Percentiles rank a stretch among this genome's conserved stretches.
These are phyloP conservation scores for Eutrigla gurnardus DNA, from an alignment of 2,797 vertebrate genomes.

Conservation along the genomic window DNA sequence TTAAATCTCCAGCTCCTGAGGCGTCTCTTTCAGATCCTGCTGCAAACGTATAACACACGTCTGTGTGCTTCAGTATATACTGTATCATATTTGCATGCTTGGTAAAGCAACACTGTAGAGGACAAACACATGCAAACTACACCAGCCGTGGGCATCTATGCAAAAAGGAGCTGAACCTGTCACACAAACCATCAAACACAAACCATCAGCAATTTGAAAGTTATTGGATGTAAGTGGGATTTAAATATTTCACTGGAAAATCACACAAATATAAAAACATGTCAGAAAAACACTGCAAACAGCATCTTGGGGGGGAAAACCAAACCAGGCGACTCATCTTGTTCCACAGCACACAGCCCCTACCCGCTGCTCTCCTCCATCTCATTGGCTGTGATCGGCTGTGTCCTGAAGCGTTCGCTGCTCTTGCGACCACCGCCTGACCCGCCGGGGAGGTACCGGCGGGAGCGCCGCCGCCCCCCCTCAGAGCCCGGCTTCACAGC, in stretches of 20 bases:
- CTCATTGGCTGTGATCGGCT: slow-evolving; percentile 86
- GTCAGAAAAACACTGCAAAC: slow-evolving; percentile 38
- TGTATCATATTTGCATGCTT: slow-evolving; percentile 59
- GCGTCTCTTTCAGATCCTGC: slow-evolving; percentile 6
- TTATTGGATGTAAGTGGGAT: background rate
- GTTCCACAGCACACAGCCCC: slow-evolving; percentile 42
- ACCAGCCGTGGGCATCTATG: background rate
- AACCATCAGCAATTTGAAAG: background rate
- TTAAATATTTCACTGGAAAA: background rate
- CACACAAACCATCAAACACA: slow-evolving; percentile 5
- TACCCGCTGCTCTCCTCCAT: slow-evolving; percentile 84
- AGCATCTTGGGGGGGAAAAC: background rate
- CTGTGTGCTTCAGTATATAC: slow-evolving; percentile 35
- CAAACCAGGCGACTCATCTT: slow-evolving; percentile 5
- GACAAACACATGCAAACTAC: slow-evolving; percentile 64
- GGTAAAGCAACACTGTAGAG: slow-evolving; percentile 29
- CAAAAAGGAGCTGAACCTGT: slow-evolving; percentile 27
- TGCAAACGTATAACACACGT: background rate
- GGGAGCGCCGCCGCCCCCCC: slow-evolving; percentile 72
- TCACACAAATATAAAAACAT: background rate
- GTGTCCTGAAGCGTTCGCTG: slow-evolving; percentile 85
- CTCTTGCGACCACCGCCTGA: slow-evolving; percentile 74
- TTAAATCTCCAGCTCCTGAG: slow-evolving; percentile 6
- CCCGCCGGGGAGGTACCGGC: slow-evolving; percentile 76
- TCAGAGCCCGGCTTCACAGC: slow-evolving; percentile 71